Conservation (phyloP, 2,113 vertebrate genomes). For the Rallus limicola region DNA sequence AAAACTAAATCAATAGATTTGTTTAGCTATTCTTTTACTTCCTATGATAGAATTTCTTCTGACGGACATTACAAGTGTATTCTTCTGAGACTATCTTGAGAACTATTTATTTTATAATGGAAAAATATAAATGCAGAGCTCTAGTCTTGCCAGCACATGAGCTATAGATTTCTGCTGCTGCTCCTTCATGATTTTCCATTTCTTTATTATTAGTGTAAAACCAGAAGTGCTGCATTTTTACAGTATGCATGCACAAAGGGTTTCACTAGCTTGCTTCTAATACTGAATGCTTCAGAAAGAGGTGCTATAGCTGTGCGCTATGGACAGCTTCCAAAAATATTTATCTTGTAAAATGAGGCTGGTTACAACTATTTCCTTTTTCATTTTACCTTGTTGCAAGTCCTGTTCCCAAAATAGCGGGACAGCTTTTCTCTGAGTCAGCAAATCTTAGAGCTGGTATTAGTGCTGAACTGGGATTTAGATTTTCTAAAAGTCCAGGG, state of each 20-base stretch:
- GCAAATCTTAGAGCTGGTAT: background rate
- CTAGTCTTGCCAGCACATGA: background rate
- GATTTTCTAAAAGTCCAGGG: background rate
- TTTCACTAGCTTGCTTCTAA: background rate
- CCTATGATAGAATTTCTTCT: background rate
- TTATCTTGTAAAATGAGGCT: background rate
- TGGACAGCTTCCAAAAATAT: background rate
- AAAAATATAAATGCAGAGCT: conserved; percentile 10
- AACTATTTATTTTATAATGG: conserved; percentile 23
- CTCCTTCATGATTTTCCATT: background rate
- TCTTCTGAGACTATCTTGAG: background rate
- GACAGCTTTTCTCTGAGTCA: background rate
- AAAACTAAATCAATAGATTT: background rate
- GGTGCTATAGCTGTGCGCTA: background rate
- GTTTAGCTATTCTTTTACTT: background rate
- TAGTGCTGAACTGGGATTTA: background rate
- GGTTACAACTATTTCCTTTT: background rate
- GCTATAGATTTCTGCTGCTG: background rate
- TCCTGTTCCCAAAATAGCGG: background rate
- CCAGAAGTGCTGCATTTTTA: background rate
- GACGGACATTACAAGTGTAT: background rate
- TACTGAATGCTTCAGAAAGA: background rate
- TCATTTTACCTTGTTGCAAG: background rate
- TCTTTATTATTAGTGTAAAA: conserved; percentile 19
- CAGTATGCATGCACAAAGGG: background rate